Evolutionary conservation across 2,797 vertebrate species (phyloP).

Genomic region (Amblyraja radiata): DNA sequence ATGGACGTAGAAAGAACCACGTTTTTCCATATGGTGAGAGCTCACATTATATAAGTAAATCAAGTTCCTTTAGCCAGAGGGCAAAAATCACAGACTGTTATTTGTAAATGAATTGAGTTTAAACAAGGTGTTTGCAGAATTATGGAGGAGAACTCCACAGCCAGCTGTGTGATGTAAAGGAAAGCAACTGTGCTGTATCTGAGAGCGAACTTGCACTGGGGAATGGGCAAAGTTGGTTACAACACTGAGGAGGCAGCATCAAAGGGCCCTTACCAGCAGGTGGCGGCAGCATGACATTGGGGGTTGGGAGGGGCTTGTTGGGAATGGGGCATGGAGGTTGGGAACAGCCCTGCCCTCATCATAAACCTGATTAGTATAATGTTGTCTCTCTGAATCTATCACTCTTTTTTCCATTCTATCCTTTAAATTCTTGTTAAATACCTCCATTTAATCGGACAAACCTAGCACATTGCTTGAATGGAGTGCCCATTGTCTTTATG

Average conservation of each 20-base stretch:
- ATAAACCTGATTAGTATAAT: background rate
- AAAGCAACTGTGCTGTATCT: conserved; percentile 20
- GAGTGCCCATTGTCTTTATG: background rate
- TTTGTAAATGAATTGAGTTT: background rate
- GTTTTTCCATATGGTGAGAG: conserved; percentile 25
- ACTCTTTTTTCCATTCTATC: background rate
- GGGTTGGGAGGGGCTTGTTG: background rate
- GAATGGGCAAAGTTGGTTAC: background rate
- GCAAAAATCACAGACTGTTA: conserved; percentile 30
- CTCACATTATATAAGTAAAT: background rate
- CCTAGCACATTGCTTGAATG: background rate
- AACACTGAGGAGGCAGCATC: conserved; percentile 51
- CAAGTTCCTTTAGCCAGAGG: background rate
- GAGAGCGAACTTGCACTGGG: background rate
- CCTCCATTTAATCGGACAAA: background rate
- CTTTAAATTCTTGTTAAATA: conserved; percentile 16
- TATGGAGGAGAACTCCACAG: background rate
- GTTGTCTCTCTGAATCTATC: conserved; percentile 13
- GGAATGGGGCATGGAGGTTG: background rate
- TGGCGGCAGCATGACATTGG: conserved; percentile 71
- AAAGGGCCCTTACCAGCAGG: conserved; percentile 76
- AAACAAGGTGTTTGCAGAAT: conserved; percentile 29
- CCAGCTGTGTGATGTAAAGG: conserved; percentile 20
- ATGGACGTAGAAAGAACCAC: background rate
- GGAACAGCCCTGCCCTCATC: background rate